Percentiles rank a stretch among this genome's conserved stretches.
Evolutionary conservation across 1,140 invertebrate species (phyloP).

Genomic region (Heliconius melpomene): DNA sequence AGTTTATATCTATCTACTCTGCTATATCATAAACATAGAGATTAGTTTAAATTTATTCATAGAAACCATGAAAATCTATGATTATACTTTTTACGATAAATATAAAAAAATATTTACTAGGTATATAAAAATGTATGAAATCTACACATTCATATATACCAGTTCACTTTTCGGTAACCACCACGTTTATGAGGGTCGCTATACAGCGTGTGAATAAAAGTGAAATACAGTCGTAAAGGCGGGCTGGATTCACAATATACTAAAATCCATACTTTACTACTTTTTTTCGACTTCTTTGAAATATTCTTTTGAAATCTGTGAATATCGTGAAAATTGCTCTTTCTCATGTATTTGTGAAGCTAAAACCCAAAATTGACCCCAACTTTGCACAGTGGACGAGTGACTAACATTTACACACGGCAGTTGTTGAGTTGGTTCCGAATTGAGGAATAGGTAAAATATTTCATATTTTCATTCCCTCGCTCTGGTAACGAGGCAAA

Average conservation of each 20-base stretch:
- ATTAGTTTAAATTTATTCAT: too few relatives aligned
- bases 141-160: background rate
- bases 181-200: background rate
- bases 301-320: constrained; percentile 3
- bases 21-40: too few relatives aligned
- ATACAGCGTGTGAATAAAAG: constrained; percentile 8
- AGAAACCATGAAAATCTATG: too few relatives aligned
- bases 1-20: too few relatives aligned
- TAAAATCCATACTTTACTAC: background rate
- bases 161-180: background rate
- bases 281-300: background rate
- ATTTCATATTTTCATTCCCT: too few relatives aligned
- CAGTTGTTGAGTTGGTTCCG: background rate
- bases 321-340: background rate
- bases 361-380: background rate
- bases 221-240: constrained; percentile 10
- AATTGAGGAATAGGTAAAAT: background rate
- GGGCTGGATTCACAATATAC: constrained; percentile 6
- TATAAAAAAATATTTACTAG: background rate
- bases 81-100: background rate
- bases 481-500: too few relatives aligned
- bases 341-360: background rate
- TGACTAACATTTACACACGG: background rate
- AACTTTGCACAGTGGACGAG: background rate
- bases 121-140: background rate